phyloP scores from a whole-genome alignment of 2,113 vertebrate genomes.

The Hyaena hyaena region DNA sequence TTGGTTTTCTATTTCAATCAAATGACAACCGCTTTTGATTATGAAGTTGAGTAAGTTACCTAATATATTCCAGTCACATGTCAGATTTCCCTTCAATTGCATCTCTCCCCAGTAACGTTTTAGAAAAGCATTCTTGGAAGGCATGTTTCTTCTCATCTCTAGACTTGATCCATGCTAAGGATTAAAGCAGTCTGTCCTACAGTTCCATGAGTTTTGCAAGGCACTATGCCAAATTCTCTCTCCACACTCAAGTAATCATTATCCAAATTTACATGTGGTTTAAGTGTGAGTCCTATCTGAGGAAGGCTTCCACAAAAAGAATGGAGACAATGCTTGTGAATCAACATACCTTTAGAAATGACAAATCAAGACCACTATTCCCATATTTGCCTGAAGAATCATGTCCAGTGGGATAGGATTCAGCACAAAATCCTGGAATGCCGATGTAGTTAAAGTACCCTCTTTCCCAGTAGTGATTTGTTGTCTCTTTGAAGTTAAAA shows the following conservation, averaged over 20 bases:
- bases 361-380: background rate
- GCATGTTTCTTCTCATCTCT: slow-evolving; percentile 57
- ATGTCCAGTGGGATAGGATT: background rate
- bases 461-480: background rate
- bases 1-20: slow-evolving; percentile 59
- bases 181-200: slow-evolving; percentile 62
- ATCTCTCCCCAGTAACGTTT: slow-evolving; percentile 70
- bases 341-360: background rate
- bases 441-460: background rate
- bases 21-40: slow-evolving; percentile 70
- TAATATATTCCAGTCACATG: slow-evolving; percentile 76
- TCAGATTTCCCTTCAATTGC: slow-evolving; percentile 63
- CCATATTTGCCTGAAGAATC: background rate
- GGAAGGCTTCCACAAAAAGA: background rate
- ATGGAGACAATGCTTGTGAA: slow-evolving; percentile 31
- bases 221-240: slow-evolving; percentile 66
- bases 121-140: slow-evolving; percentile 68
- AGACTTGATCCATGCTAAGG: slow-evolving; percentile 65
- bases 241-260: slow-evolving; percentile 58
- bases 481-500: background rate
- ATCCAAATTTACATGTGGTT: slow-evolving; percentile 62
- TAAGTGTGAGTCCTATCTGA: slow-evolving; percentile 54
- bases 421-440: background rate
- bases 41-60: slow-evolving; percentile 59
- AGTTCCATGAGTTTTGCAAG: background rate